Evolutionary conservation across 2,888 invertebrate species (phyloP).

Genomic region (Troides helena): DNA sequence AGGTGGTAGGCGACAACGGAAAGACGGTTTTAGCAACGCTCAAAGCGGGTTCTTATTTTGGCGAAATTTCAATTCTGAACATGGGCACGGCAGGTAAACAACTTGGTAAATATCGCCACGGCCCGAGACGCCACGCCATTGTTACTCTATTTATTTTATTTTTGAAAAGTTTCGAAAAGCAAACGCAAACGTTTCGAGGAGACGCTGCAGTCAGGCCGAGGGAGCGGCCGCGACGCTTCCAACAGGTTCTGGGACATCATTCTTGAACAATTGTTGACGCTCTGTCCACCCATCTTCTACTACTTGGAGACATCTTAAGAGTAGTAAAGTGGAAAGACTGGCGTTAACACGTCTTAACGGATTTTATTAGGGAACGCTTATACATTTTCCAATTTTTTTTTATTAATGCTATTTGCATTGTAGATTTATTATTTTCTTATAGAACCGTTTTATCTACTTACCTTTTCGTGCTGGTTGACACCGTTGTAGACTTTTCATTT

Average conservation of each 20-base stretch:
- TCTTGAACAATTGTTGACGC: slow-evolving; percentile 50
- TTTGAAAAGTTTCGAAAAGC: slow-evolving; percentile 69
- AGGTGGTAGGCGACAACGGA: slow-evolving; percentile 97
- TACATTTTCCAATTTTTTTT: slow-evolving; percentile 49
- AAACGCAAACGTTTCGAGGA: slow-evolving; percentile 72
- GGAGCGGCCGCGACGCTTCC: slow-evolving; percentile 73
- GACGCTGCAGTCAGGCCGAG: slow-evolving; percentile 80
- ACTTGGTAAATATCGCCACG: slow-evolving; percentile 93
- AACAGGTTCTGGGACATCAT: slow-evolving; percentile 78
- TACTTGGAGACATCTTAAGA: slow-evolving; percentile 31
- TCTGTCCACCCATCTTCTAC: slow-evolving; percentile 35
- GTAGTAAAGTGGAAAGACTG: slow-evolving; percentile 40
- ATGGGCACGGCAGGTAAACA: slow-evolving; percentile 99
- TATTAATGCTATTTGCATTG: slow-evolving; percentile 33
- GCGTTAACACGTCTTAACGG: slow-evolving; percentile 54
- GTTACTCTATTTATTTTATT: slow-evolving; percentile 66
- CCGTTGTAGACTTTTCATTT: slow-evolving; percentile 46
- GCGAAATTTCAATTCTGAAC: slow-evolving; percentile 99
- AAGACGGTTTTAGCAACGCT: slow-evolving; percentile 97
- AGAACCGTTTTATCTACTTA: slow-evolving; percentile 35
- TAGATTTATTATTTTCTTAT: slow-evolving; percentile 31
- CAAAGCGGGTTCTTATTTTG: slow-evolving; percentile 99
- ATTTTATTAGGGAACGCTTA: slow-evolving; percentile 61
- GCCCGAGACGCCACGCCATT: slow-evolving; percentile 81
- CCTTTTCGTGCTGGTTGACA: slow-evolving; percentile 25